Evolutionary conservation across 2,797 vertebrate species (phyloP), one percentile per base, ranked within the genome.

Genomic region (Epinephelus malabaricus): DNA sequence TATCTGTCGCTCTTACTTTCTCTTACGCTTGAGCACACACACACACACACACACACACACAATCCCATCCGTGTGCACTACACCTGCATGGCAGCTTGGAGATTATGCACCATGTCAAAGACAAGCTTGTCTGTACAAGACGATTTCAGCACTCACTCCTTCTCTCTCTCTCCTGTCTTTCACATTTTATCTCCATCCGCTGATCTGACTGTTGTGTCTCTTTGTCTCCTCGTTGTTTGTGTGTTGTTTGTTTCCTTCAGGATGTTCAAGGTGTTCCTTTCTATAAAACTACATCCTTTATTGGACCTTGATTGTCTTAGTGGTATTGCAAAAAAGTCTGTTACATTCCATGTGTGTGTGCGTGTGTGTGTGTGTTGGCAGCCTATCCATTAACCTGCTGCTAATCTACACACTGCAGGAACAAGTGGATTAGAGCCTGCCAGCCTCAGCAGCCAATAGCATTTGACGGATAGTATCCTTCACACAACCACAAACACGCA

Each of bases 351-450:
- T 75, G 67, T 62, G 56, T 25, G 18, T 27, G 65, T 50, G 46
- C 51, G 17, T 49, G 55, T 67, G 62, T 27, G 56, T 61, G 25
- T 55, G 43, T 63, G 65, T 67, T 82, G 74, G 86, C 84, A 84
- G 75, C 63, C 77, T 78, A 71, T 84, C 87, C 84, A 82, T 90
- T 92, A 92, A 84, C 78, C 80, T 81, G 68, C 17, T 50, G 78
- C 78, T 94, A 92, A 92, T 92, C 87, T 87, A 89, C 88, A 76
- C 73, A 76, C 87, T 86, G 85, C 86, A 86, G 88, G 78, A 92
- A 91, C 85, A 86, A 91, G 86, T 90, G 84, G 79, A 94, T 89
- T 91, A 89, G 71, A 86, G 74, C 9, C 74, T 72, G 63, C 81
- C 80, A 73, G 73, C 76, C 78, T 81, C 69, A 47, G 83, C 78